Conservation (phyloP, 2,797 vertebrate genomes). For the Gymnodraco acuticeps region DNA sequence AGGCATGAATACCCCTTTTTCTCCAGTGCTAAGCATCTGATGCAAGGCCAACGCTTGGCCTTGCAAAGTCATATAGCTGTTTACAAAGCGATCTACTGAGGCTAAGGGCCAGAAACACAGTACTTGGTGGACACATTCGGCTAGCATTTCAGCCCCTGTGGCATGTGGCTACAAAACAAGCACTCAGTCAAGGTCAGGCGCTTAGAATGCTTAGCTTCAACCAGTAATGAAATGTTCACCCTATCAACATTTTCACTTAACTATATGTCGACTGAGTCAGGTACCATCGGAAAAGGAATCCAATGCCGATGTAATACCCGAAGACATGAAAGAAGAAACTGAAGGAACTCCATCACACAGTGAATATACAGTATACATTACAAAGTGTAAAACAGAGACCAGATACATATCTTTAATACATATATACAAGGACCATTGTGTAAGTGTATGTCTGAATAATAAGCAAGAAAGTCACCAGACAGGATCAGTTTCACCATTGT, state of each 20-base stretch:
- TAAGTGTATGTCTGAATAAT: slow-evolving; percentile 14
- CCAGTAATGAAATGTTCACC: slow-evolving; percentile 52
- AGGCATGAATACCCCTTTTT: slow-evolving; percentile 60
- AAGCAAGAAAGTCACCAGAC: slow-evolving; percentile 43
- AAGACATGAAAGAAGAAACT: slow-evolving; percentile 32
- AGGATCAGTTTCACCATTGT: slow-evolving; percentile 39
- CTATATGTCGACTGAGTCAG: slow-evolving; percentile 36
- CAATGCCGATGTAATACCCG: slow-evolving; percentile 23
- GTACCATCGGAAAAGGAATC: slow-evolving; percentile 29
- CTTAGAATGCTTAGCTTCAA: slow-evolving; percentile 49
- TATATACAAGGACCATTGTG: slow-evolving; percentile 31
- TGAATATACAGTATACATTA: slow-evolving; percentile 26
- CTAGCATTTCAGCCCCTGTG: slow-evolving; percentile 50
- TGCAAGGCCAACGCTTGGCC: slow-evolving; percentile 63
- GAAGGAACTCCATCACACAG: slow-evolving; percentile 32
- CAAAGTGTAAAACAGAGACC: slow-evolving; percentile 30
- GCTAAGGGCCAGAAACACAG: slow-evolving; percentile 51
- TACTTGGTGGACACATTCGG: slow-evolving; percentile 62
- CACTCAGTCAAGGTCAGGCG: slow-evolving; percentile 50
- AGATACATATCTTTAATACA: slow-evolving; percentile 40
- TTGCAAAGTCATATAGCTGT: slow-evolving; percentile 69
- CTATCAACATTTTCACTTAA: slow-evolving; percentile 52
- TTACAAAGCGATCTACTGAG: slow-evolving; percentile 52
- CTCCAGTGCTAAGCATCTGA: slow-evolving; percentile 50
- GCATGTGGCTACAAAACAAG: slow-evolving; percentile 58